Conservation (phyloP, 1,140 invertebrate genomes). For the Drosophila watanabei region DNA sequence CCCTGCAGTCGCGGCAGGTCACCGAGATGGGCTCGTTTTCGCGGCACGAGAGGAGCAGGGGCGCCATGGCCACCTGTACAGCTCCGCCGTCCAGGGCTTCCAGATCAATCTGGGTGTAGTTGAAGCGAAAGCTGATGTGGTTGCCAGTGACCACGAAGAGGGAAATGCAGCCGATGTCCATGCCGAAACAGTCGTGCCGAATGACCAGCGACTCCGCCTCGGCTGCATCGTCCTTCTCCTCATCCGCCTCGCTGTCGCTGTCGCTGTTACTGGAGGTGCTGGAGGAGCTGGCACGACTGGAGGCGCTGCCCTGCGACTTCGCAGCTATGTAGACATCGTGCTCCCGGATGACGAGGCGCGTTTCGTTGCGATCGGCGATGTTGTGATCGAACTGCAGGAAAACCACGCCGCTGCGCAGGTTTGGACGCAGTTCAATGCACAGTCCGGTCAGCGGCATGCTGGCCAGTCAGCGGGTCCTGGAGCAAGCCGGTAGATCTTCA, state of each 20-base stretch:
- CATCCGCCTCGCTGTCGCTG: conserved; percentile 12
- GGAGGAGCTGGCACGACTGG: neutral
- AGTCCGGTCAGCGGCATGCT: conserved; percentile 56
- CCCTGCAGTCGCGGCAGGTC: conserved; percentile 42
- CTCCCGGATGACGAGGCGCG: conserved; percentile 56
- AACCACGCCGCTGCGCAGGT: conserved; percentile 54
- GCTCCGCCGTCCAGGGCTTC: conserved; percentile 31
- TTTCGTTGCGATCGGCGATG: conserved; percentile 27
- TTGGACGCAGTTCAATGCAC: conserved; percentile 68
- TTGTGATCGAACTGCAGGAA: conserved; percentile 47
- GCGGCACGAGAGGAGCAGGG: conserved; percentile 16
- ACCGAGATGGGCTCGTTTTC: conserved; percentile 33
- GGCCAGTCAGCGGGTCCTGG: neutral
- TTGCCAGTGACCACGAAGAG: conserved; percentile 27
- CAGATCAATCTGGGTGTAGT: conserved; percentile 55
- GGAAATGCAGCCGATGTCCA: conserved; percentile 58
- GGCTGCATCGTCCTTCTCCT: conserved; percentile 11
- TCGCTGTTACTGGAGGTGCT: conserved; percentile 1
- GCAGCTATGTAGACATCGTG: conserved; percentile 50
- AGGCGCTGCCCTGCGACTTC: neutral
- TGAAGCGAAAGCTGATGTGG: conserved; percentile 68
- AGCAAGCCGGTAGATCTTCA: neutral
- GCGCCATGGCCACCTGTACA: conserved; percentile 12
- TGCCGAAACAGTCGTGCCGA: conserved; percentile 46
- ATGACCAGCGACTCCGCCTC: conserved; percentile 28